Conservation (phyloP, 2,797 vertebrate species). For the Channa striata region DNA sequence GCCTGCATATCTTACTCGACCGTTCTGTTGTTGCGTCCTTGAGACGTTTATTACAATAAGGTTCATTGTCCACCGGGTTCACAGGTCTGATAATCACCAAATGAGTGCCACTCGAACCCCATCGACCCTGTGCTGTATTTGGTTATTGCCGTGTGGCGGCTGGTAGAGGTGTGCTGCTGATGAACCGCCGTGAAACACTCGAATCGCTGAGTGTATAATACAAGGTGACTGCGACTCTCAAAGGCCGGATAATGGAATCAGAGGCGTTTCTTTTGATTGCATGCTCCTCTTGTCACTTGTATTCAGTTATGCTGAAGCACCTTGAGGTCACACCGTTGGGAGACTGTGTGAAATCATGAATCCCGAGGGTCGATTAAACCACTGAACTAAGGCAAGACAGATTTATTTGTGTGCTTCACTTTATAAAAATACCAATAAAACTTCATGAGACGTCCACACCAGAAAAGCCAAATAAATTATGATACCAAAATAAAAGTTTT, state of each 20-base stretch:
- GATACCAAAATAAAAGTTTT: not conserved
- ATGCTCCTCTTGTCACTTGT: not conserved
- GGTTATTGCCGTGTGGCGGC: conserved; percentile 19
- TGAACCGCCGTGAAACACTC: conserved; percentile 15
- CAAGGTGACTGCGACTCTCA: conserved; percentile 13
- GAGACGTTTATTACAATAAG: conserved; percentile 8
- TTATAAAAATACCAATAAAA: not conserved
- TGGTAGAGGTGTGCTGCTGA: conserved; percentile 8
- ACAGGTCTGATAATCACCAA: conserved; percentile 38
- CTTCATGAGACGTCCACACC: not conserved
- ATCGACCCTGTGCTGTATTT: conserved; percentile 51
- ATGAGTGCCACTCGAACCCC: conserved; percentile 53
- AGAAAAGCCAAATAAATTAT: not conserved
- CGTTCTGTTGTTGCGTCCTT: not conserved
- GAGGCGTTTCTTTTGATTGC: conserved; percentile 37
- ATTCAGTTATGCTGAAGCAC: conserved; percentile 8
- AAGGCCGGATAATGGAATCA: conserved; percentile 12
- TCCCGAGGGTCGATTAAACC: conserved; percentile 34
- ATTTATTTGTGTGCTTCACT: not conserved
- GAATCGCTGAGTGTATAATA: conserved; percentile 32
- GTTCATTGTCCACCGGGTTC: conserved; percentile 20
- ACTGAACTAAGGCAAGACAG: conserved; percentile 4
- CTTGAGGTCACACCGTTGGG: conserved; percentile 13
- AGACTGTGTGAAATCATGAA: conserved; percentile 17
- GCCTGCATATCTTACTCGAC: too few species aligned